Base-by-base conservation (phyloP, 2,888 invertebrate species). In the Drymonia ruficornis region DNA sequence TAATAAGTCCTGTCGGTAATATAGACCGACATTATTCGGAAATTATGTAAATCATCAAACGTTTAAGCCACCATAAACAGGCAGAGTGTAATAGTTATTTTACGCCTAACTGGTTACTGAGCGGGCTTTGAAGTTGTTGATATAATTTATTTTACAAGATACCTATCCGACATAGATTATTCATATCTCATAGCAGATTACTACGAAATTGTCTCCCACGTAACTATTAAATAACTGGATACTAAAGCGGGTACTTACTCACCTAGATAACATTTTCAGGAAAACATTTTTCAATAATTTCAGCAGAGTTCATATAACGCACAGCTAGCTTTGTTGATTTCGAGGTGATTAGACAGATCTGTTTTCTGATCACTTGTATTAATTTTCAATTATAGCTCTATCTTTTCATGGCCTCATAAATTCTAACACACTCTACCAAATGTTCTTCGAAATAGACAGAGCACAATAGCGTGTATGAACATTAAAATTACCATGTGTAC, bases 401-500 rank as follows among this genome's bases (percentile, higher is more conserved):
- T 7, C 4, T 23, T 2, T 23, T 23, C 23, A 23, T 23, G 23
- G 1, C 36, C 13, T n/a, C 11, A n/a, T 4, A 36, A 36, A 36
- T 31, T 11, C 31, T 9, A 36, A n/a, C 6, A n/a, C n/a, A n/a
- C 36, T n/a, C 36, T 36, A 36, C 36, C 36, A 36, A 36, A 36
- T 36, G n/a, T 13, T 36, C 11, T 36, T 36, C 13, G 36, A n/a
- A 36, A n/a, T 36, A 48, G 51, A 42, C 46, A 53, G 42, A 55
- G 50, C 29, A 42, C 28, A 51, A 44, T 38, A 42, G 16, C 50
- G 18, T 52, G 42, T 63, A 40, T 44, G 54, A 49, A 31, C 55
- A 55, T 64, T 59, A 70, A 54, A 65, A 59, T 55, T 54, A 64
- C 56, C 36, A 60, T 56, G 53, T 61, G 64, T 64, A 69, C 58